These are phyloP conservation scores for Morelia viridis DNA, from an alignment of 2,797 vertebrate genomes.

Conservation along the genomic window DNA sequence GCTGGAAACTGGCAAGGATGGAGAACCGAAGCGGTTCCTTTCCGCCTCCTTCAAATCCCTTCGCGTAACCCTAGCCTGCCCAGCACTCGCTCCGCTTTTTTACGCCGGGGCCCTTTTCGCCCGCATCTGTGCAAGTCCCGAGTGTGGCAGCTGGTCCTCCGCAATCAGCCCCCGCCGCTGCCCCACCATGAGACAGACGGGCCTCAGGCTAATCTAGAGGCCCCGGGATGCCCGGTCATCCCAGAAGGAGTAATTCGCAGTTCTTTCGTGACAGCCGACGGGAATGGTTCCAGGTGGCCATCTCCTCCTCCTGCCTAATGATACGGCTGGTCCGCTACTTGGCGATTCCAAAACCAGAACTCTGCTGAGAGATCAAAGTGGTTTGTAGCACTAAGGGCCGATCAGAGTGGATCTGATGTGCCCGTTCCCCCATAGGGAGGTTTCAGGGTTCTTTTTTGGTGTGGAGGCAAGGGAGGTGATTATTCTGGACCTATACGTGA, in stretches of 20 bases:
- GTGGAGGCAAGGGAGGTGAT: neutral
- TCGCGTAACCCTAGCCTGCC: slow-evolving; percentile 7
- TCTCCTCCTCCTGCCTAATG: neutral
- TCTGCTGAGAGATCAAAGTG: neutral
- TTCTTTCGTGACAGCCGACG: neutral
- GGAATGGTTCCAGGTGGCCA: neutral
- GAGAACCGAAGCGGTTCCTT: neutral
- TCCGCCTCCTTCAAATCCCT: neutral
- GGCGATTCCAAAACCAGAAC: neutral
- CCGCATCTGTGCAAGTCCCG: neutral
- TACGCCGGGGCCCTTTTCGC: neutral
- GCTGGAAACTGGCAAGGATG: slow-evolving; percentile 16
- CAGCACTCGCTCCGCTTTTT: neutral
- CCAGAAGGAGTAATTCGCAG: neutral
- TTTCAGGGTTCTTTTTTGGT: neutral
- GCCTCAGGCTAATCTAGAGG: too few relatives aligned
- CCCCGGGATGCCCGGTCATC: neutral
- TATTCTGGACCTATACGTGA: neutral
- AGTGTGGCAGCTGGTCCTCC: neutral
- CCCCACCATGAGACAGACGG: neutral
- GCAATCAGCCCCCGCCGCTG: neutral
- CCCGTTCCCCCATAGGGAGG: neutral
- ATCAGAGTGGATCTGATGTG: neutral
- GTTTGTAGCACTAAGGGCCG: neutral
- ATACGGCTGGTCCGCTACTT: too few relatives aligned